Percentiles rank a stretch among this genome's conserved stretches.
Evolutionary conservation across 2,113 vertebrate genomes (phyloP).

Genomic region (Mastomys natalensis): DNA sequence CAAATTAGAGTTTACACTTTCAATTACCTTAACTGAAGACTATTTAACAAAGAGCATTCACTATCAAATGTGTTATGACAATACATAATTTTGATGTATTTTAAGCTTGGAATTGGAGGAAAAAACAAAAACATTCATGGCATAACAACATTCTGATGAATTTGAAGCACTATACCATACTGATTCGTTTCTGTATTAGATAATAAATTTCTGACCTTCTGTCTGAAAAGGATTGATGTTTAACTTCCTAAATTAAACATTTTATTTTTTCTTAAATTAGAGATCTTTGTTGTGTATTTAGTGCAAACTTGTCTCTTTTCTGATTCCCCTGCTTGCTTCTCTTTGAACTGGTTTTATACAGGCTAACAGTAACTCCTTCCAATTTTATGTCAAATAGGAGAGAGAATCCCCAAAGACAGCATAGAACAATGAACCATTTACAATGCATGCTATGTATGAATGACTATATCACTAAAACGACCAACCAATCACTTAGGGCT

Average conservation of each 20-base stretch:
- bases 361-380: neutral
- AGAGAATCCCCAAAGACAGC: neutral
- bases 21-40: conserved; percentile 43
- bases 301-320: neutral
- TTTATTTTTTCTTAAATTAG: neutral
- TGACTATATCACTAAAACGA: neutral
- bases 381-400: neutral
- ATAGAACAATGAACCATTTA: neutral
- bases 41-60: neutral
- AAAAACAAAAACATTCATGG: neutral
- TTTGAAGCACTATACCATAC: neutral
- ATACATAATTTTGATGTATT: neutral
- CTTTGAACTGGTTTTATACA: neutral
- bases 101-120: neutral
- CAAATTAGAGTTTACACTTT: neutral
- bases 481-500: neutral
- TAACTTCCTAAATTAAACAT: neutral
- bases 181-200: neutral
- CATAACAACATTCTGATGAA: neutral
- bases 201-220: neutral
- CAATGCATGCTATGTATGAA: neutral
- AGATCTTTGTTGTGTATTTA: neutral
- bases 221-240: neutral
- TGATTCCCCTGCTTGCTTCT: neutral
- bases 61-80: neutral